A percentile compares a stretch with the other conserved stretches of the same genome.
These are phyloP conservation scores for Acleris emargana DNA, from an alignment of 2,888 invertebrate genomes.

Conservation along the genomic window DNA sequence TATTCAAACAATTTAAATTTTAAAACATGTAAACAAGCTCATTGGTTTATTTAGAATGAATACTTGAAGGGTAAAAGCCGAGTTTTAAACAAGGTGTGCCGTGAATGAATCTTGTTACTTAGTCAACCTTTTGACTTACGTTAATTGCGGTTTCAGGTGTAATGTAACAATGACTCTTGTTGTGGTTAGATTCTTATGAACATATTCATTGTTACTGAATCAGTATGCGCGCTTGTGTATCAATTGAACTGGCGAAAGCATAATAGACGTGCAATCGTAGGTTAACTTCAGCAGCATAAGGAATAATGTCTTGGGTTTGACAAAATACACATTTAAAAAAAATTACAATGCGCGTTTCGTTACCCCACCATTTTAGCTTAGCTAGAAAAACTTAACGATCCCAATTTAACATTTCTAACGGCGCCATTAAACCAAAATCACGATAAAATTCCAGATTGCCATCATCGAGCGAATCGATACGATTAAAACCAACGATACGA, in stretches of 20 bases:
- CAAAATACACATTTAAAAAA: no score
- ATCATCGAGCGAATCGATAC: neutral
- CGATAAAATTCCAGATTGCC: constrained; percentile 7
- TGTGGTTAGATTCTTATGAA: neutral
- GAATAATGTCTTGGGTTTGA: no score
- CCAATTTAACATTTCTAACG: no score
- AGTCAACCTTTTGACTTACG: neutral
- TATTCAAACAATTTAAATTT: constrained; percentile 8
- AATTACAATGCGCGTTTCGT: neutral
- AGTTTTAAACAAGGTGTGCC: no score
- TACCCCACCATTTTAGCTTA: neutral
- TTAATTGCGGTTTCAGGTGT: neutral
- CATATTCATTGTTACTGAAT: constrained; percentile 1
- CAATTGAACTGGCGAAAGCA: neutral
- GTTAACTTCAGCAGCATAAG: no score
- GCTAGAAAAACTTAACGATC: no score
- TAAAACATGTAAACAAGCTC: neutral
- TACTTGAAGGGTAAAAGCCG: no score
- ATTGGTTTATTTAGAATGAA: no score
- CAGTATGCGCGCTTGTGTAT: constrained; percentile 1
- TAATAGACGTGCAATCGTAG: no score
- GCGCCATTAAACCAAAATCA: constrained; percentile 7
- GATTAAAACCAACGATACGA: constrained; percentile 34
- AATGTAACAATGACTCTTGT: neutral
- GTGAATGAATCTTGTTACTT: no score